Base-by-base conservation (phyloP, 2,888 invertebrate genomes). In the Xanthia icteritia region DNA sequence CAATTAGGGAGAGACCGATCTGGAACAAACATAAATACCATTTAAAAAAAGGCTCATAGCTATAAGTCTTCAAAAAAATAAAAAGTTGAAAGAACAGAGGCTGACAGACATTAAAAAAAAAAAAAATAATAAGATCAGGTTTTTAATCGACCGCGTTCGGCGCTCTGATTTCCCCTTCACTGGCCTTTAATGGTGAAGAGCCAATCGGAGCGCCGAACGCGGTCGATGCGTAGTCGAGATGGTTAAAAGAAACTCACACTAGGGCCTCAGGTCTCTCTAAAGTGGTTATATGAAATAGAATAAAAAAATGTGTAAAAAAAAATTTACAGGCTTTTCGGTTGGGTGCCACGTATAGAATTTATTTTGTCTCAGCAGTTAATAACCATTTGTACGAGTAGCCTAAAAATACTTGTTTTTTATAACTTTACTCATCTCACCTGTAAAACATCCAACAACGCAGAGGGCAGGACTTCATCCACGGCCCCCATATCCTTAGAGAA, bases 401-500 rank as follows among this genome's bases (percentile, higher is more conserved):
- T 31, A 58, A 31, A 31, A 60, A 60, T 60, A 3, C 4, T 31
- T 60, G n/a, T 60, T 15, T 31, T 27, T 31, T 20, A 17, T 6
- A 27, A 58, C 15, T 58, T n/a, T n/a, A 61, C 23, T 63, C 6
- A 36, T 36, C 51, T 71, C 39, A 97, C 92, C 97, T 97, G 97
- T 69, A 97, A 88, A 0, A 97, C 97, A 92, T 98, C 98, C 65
- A 98, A 97, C 75, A 97, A 88, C 0, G 97, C 97, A 5, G 96
- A 94, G 0, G 97, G 97, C 78, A 98, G 87, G 13, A 97, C 93
- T 89, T 98, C 98, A 87, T 98, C 98, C 0, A 98, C 97, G 0
- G 97, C 97, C 0, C 97, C 99, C 97, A 99, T 98, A 90, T 99
- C 99, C 93, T 99, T 99, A 0, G 99, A 98, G 94, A 99, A 99